Conservation (phyloP, 1,140 invertebrate species). For the Drosophila serrata region DNA sequence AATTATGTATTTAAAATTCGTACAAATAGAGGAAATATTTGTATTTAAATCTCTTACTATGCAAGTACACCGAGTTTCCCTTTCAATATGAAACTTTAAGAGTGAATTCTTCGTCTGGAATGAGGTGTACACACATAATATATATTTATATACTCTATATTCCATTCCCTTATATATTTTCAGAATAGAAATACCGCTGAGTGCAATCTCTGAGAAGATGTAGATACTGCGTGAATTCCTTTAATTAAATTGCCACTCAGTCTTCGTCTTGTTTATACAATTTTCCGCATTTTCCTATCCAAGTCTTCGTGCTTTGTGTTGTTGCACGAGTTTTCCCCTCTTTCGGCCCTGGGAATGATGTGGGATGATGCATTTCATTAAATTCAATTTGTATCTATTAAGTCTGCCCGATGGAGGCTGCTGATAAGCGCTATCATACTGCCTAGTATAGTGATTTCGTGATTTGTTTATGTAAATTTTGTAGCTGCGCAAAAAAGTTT, state of each 20-base stretch:
- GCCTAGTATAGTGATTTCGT: conserved; percentile 35
- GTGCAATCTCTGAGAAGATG: conserved; percentile 17
- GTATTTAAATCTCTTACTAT: no score
- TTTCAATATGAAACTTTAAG: neutral
- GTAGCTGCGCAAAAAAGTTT: conserved; percentile 55
- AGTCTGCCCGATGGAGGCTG: conserved; percentile 30
- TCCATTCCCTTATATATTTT: conserved; percentile 3
- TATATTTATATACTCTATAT: conserved; percentile 4
- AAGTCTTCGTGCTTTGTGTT: conserved; percentile 10
- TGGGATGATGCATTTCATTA: conserved; percentile 50
- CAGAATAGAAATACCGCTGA: conserved; percentile 10
- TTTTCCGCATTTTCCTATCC: conserved; percentile 6
- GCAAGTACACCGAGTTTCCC: neutral
- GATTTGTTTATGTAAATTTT: conserved; percentile 64
- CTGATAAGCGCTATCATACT: conserved; percentile 48
- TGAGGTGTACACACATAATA: neutral
- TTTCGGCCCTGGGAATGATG: conserved; percentile 4
- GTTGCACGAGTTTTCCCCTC: conserved; percentile 35
- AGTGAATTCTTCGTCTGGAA: conserved; percentile 9
- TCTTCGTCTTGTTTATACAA: conserved; percentile 8
- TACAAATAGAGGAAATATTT: no score
- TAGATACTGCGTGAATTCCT: conserved; percentile 21
- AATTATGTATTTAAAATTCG: no score
- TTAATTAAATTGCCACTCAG: conserved; percentile 37
- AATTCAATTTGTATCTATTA: conserved; percentile 61